Base-by-base conservation (phyloP, 2,113 vertebrate genomes). In the Paratilapia polleni region DNA sequence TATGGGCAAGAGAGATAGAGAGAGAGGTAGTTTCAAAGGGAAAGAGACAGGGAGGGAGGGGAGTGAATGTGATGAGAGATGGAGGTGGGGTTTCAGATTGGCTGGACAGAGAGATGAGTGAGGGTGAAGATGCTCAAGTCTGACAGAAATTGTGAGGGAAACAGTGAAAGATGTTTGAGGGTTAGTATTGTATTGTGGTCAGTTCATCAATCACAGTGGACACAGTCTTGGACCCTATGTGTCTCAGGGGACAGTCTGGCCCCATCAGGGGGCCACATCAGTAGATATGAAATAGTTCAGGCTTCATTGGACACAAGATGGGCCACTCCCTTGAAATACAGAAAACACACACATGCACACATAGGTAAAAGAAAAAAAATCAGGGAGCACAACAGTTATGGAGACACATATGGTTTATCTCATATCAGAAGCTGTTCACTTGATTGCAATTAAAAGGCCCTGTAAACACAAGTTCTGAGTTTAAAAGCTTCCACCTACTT, bases 221-320 rank as follows among this genome's bases (percentile, higher is more conserved):
- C 14, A 78, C 59, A 43, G 60, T 58, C 70, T 88, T 81, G 47
- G 2, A 34, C 0, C 66, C 76, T 12, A 38, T 19, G 63, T 17
- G 52, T 89, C 88, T 87, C 89, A 68, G 80, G 82, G 86, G 88
- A 87, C 62, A 22, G 28, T 60, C 86, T 77, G 58, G 76, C 61
- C 76, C 63, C 28, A 38, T 82, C 36, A 36, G 64, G 89, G 84
- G 74, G 60, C 2, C 38, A 75, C 84, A 86, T 91, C 83, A 88
- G 78, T 77, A 78, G 76, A 90, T 73, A 89, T 92, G 82, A 90
- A 92, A 91, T 91, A 89, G 74, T 82, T 91, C 78, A 92, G 61
- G 91, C 93, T 88, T 88, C 85, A 88, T 63, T 88, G 76, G 85
- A 81, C 88, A 86, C 82, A 85, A 93, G 87, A 93, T 90, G 93